These are phyloP conservation scores for Meta bourneti DNA, from an alignment of 2,888 invertebrate species.

Conservation along the genomic window DNA sequence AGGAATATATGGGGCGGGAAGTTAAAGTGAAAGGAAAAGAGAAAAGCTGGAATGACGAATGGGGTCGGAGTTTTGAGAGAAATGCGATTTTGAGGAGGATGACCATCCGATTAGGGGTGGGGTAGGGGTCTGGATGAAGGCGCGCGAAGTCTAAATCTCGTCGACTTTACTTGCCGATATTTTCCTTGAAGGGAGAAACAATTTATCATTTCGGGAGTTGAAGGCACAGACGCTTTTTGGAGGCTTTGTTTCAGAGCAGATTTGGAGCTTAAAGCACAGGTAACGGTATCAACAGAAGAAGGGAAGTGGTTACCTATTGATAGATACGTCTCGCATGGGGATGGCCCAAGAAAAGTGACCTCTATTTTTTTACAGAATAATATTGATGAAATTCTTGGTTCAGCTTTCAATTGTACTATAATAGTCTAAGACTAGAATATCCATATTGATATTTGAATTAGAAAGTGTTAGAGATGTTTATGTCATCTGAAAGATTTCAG, in stretches of 20 bases:
- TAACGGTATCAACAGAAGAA: not conserved
- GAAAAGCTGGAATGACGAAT: constrained; percentile 55
- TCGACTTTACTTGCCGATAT: constrained; percentile 72
- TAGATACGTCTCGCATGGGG: not conserved
- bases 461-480: no score
- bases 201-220: constrained; percentile 44
- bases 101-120: constrained; percentile 18
- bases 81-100: constrained; percentile 64
- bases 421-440: no score
- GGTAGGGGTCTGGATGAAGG: not conserved
- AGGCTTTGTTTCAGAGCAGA: not conserved
- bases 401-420: no score
- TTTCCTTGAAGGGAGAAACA: constrained; percentile 20
- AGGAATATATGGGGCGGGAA: not conserved
- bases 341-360: not conserved
- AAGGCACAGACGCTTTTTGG: constrained; percentile 26
- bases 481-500: no score
- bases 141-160: constrained; percentile 56
- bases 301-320: not conserved
- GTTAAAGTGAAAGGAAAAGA: constrained; percentile 2
- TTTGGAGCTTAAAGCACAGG: constrained; percentile 25
- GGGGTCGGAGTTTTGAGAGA: constrained; percentile 50
- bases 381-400: not conserved
- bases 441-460: no score
- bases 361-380: not conserved